Evolutionary conservation across 2,113 vertebrate species (phyloP).

Genomic region (Sclerurus mexicanus): DNA sequence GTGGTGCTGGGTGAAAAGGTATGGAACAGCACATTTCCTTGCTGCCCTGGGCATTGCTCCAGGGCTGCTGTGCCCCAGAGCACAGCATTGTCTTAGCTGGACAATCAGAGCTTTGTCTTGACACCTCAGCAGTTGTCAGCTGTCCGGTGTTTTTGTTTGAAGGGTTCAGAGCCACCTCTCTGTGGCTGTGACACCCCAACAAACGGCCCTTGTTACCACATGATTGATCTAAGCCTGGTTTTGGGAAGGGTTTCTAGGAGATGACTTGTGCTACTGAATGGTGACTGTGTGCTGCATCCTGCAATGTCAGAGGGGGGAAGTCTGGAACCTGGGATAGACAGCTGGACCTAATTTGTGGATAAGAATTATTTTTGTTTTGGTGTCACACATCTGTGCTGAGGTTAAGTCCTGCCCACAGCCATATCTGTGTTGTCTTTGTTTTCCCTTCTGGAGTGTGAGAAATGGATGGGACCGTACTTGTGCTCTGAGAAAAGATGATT

Average conservation of each 20-base stretch:
- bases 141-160: conserved; percentile 46
- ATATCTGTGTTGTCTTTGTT: accelerated
- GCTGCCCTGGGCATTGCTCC: not conserved
- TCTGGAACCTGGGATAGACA: accelerated
- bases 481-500: not conserved
- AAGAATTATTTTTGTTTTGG: accelerated
- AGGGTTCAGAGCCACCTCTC: conserved; percentile 32
- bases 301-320: accelerated
- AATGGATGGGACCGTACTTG: accelerated
- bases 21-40: not conserved
- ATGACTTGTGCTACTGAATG: not conserved
- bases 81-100: conserved; percentile 45
- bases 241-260: not conserved
- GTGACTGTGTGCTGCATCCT: not conserved
- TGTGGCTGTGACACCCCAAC: not conserved
- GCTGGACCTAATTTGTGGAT: not conserved
- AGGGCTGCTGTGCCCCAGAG: not conserved
- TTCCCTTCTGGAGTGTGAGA: not conserved
- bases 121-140: conserved; percentile 66
- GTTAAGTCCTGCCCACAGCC: not conserved
- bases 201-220: conserved; percentile 40
- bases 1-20: not conserved
- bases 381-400: accelerated
- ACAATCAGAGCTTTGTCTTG: conserved; percentile 74
- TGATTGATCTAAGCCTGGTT: not conserved